Evolutionary conservation across 2,797 vertebrate species (phyloP).

Genomic region (Myripristis murdjan): DNA sequence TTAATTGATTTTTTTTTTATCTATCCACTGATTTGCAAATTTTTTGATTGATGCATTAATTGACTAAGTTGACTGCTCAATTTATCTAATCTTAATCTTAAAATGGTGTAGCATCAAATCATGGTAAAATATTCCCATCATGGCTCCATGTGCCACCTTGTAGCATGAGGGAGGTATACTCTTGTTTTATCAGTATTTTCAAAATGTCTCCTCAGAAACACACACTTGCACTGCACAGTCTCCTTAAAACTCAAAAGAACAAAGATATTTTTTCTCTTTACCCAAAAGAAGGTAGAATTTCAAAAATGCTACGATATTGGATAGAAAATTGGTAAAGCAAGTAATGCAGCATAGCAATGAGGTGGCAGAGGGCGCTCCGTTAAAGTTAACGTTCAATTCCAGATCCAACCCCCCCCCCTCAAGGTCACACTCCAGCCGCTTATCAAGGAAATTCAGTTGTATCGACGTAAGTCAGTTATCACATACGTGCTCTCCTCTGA

Average conservation of each 20-base stretch:
- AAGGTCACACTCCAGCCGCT: constrained; percentile 39
- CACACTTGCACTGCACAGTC: not conserved
- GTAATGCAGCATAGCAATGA: not conserved
- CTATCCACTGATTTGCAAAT: no score
- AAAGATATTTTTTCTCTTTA: constrained; percentile 1
- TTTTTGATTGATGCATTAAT: no score
- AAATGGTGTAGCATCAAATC: no score
- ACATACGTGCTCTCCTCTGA: constrained; percentile 39
- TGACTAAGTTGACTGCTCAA: no score
- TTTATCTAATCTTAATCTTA: no score
- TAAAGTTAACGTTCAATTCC: constrained; percentile 14
- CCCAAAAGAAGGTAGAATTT: constrained; percentile 7
- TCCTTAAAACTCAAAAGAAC: not conserved
- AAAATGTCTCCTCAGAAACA: not conserved
- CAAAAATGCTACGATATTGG: no score
- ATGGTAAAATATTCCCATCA: no score
- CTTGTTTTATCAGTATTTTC: no score
- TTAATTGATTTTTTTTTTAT: no score
- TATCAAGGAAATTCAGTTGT: constrained; percentile 37
- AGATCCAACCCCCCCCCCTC: constrained; percentile 4
- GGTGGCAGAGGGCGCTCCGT: not conserved
- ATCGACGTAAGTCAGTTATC: constrained; percentile 49
- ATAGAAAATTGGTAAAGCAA: not conserved
- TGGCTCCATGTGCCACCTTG: no score
- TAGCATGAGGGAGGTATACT: no score